Percentiles rank a stretch among this genome's conserved stretches.
Conservation (phyloP, 1,140 invertebrate genomes). For the Drosophila equinoxialis region DNA sequence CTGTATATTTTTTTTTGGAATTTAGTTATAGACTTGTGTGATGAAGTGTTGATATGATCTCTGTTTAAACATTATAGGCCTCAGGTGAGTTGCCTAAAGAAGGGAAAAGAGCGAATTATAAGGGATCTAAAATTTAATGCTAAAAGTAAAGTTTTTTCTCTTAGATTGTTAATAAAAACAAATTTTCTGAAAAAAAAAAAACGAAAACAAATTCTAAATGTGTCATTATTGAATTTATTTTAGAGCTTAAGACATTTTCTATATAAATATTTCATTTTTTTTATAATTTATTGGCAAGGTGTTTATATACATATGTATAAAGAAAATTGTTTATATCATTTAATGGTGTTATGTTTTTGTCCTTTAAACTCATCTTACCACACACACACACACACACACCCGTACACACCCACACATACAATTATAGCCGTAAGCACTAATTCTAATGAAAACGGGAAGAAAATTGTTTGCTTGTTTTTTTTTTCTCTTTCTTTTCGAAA, state of each 20-base stretch:
- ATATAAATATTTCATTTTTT: slow-evolving; percentile 43
- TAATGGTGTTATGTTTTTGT: slow-evolving; percentile 71
- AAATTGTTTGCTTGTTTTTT: slow-evolving; percentile 72
- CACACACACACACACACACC: slow-evolving; percentile 38
- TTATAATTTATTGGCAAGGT: slow-evolving; percentile 25
- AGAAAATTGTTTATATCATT: slow-evolving; percentile 32
- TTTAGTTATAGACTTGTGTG: slow-evolving; percentile 20
- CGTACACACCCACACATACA: slow-evolving; percentile 6
- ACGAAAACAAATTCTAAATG: slow-evolving; percentile 70
- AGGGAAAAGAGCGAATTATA: background rate
- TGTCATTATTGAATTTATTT: slow-evolving; percentile 72
- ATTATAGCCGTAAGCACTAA: slow-evolving; percentile 41
- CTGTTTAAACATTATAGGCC: background rate
- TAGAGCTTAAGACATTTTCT: slow-evolving; percentile 62
- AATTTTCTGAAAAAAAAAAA: slow-evolving; percentile 49
- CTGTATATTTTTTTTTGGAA: background rate
- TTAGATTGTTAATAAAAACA: slow-evolving; percentile 71
- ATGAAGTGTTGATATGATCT: slow-evolving; percentile 2
- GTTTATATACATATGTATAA: background rate
- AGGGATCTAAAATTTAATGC: background rate
- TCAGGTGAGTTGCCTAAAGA: slow-evolving; percentile 54
- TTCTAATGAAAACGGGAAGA: slow-evolving; percentile 8
- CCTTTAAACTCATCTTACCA: slow-evolving; percentile 47
- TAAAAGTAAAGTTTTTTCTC: slow-evolving; percentile 1
- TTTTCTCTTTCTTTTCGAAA: background rate